Base-by-base conservation (phyloP, 2,888 invertebrate genomes). In the Polydrusus pterygomalis region DNA sequence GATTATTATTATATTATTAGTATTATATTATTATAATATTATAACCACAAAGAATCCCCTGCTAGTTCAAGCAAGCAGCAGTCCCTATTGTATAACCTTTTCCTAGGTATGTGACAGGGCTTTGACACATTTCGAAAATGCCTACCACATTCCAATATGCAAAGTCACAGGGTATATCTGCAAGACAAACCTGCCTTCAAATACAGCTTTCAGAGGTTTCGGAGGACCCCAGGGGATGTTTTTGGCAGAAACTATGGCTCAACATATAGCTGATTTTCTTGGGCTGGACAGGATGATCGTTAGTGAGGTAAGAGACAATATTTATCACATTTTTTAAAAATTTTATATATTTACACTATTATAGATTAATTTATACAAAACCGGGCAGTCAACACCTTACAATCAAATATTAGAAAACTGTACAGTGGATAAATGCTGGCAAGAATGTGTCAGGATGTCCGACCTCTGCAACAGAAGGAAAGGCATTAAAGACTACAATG, bases 221-320 rank as follows among this genome's bases (percentile, higher is more conserved):
- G 97, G 97, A 7, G 96, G 93, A 0, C 97, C 97, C 0, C 97
- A 97, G 81, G 96, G 94, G 34, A 96, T 97, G 96, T 94, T 95
- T 84, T 91, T 93, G 1, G 94, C 92, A 0, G 97, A 97, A 87
- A 91, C 90, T 80, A 93, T 96, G 81, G 90, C 96, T 47, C 89
- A 93, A 77, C 93, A 95, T 79, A 90, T 97, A 13, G 96, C 97
- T 0, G 89, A 90, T 40, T 91, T 89, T 81, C 88, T 96, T 20
- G 90, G 91, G 0, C 91, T 92, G 79, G 91, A 92, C 80, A 88
- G 91, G 9, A 87, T 91, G 11, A 90, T 93, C 86, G 91, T 97
- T 38, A 89, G 90, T 81, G 85, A 91, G 82, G 70, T 77, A 65
- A 45, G 5, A 5, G 2, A 25, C 1, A 25, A 25, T 25, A 25